Base-by-base conservation (phyloP, 2,113 vertebrate species). In the Myrmecobius fasciatus region DNA sequence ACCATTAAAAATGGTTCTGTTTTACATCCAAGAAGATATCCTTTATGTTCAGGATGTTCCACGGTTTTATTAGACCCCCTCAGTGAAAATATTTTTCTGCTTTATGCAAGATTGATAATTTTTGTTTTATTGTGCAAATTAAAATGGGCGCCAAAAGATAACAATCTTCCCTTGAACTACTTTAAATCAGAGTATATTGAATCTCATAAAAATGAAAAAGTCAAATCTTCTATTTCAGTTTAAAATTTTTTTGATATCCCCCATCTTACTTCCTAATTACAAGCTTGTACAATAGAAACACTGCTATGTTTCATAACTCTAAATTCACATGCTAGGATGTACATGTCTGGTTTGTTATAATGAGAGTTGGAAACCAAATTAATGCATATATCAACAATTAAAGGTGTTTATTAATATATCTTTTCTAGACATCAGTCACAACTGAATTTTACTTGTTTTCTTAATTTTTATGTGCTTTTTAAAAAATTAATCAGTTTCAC, bases 111-210 rank as follows among this genome's bases (percentile, higher is more conserved):
- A 56, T 54, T 96, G 95, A 92, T 97, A 89, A 97, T 97, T 97
- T 97, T 89, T 97, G 3, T 97, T 98, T 98, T 98, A 98, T 94
- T 94, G 89, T 67, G 0, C 96, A 92, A 96, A 93, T 98, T 98
- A 96, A 97, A 95, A 96, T 96, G 56, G 52, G 95, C 95, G 98
- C 98, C 98, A 98, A 98, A 96, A 98, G 98, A 98, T 98, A 95
- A 75, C 94, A 95, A 98, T 98, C 98, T 97, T 96, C 93, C 52
- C 93, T 89, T 92, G 93, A 95, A 93, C 90, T 94, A 96, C 97
- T 98, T 98, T 98, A 96, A 97, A 97, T 98, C 97, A 95, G 43
- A 92, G 91, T 51, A 88, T 92, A 95, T 97, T 97, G 31, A 89
- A 94, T 96, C 96, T 94, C 97, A 90, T 25, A 22, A 53, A 83